Conservation (phyloP, 2,888 invertebrate species). For the Cosmia trapezina region DNA sequence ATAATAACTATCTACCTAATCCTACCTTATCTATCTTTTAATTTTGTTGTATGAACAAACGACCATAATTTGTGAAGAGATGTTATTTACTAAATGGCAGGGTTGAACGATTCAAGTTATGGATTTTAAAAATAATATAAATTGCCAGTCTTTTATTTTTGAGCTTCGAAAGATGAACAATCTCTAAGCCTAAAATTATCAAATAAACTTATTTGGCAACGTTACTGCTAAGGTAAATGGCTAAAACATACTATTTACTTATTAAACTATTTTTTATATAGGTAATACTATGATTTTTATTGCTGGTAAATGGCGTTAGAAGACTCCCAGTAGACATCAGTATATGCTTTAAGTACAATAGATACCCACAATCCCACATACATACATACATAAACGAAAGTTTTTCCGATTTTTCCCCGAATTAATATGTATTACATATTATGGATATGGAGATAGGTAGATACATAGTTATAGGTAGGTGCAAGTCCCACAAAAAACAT, state of each 20-base stretch:
- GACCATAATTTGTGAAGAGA: constrained; percentile 12
- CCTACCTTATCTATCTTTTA: constrained; percentile 19
- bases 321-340: too few species aligned
- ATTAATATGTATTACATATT: too few species aligned
- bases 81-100: constrained; percentile 12
- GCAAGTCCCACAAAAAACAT: neutral
- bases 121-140: neutral
- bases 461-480: neutral
- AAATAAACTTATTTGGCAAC: neutral
- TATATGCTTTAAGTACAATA: neutral
- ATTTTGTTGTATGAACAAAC: constrained; percentile 22
- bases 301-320: neutral
- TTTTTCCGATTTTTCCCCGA: neutral
- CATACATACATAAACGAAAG: too few species aligned
- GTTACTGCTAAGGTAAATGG: neutral
- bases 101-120: constrained; percentile 3
- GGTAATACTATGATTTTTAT: neutral
- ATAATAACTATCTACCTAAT: constrained; percentile 12
- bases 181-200: neutral
- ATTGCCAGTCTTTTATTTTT: too few species aligned
- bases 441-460: too few species aligned
- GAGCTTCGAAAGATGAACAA: too few species aligned
- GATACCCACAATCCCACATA: too few species aligned
- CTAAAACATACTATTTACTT: neutral
- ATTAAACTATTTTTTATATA: neutral